These are phyloP conservation scores for Poeciliopsis turneri DNA, from an alignment of 2,797 vertebrate genomes.

Conservation along the genomic window DNA sequence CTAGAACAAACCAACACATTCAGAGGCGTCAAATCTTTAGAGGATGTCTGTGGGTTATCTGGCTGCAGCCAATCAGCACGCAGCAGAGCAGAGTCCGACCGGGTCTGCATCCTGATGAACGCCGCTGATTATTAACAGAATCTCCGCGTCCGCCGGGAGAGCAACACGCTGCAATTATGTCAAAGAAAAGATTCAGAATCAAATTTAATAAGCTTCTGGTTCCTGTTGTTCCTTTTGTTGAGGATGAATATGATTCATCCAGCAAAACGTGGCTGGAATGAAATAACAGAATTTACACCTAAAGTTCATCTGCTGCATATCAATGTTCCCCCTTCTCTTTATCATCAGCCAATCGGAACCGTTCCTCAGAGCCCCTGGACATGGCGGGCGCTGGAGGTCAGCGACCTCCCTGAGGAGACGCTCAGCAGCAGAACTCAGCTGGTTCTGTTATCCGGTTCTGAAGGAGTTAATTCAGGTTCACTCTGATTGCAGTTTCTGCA, in stretches of 20 bases:
- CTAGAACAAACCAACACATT: not conserved
- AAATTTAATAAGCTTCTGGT: slow-evolving; percentile 46
- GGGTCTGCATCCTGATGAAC: slow-evolving; percentile 53
- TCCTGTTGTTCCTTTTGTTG: slow-evolving; percentile 41
- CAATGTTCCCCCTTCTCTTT: not conserved
- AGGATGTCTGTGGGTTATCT: not conserved
- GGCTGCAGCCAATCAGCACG: slow-evolving; percentile 17
- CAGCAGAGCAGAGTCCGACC: slow-evolving; percentile 24
- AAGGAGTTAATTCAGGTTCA: too few relatives aligned
- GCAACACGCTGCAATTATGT: slow-evolving; percentile 51
- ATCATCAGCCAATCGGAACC: not conserved
- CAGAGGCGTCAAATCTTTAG: slow-evolving; percentile 1
- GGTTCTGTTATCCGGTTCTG: too few relatives aligned
- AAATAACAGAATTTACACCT: not conserved
- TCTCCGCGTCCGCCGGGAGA: slow-evolving; percentile 39
- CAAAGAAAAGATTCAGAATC: slow-evolving; percentile 45
- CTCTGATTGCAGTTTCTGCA: too few relatives aligned
- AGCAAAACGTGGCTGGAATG: slow-evolving; percentile 11
- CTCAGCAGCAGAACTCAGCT: too few relatives aligned
- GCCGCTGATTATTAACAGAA: slow-evolving; percentile 52
- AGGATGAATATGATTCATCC: slow-evolving; percentile 25
- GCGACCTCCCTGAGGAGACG: not conserved
- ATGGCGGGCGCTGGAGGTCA: not conserved
- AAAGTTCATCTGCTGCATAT: not conserved
- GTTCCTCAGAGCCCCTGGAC: not conserved